A percentile compares a stretch with the other conserved stretches of the same genome.
These are phyloP conservation scores for Oryzias sinensis DNA, from an alignment of 2,797 vertebrate species.

Conservation along the genomic window DNA sequence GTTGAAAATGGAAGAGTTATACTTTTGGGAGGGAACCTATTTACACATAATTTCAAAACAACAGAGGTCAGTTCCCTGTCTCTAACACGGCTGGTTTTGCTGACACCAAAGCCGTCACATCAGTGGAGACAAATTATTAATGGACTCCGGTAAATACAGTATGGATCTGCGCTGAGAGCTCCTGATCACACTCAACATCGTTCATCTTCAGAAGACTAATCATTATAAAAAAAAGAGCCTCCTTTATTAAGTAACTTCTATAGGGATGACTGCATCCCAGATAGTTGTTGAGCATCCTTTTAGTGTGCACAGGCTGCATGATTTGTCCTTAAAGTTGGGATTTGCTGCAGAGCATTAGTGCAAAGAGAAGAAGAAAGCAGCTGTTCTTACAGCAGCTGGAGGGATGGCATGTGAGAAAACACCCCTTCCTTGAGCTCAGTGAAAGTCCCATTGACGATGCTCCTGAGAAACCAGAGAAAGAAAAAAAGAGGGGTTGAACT, in stretches of 20 bases:
- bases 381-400: slow-evolving; percentile 94
- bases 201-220: slow-evolving; percentile 20
- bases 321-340: neutral
- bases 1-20: too few species aligned
- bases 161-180: slow-evolving; percentile 4
- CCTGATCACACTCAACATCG: slow-evolving; percentile 4
- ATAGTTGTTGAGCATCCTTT: neutral
- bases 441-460: slow-evolving; percentile 96
- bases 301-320: neutral
- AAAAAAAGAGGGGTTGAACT: neutral
- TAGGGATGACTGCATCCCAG: neutral
- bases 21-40: too few species aligned
- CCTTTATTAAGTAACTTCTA: slow-evolving; percentile 8
- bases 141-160: slow-evolving; percentile 15
- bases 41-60: too few species aligned
- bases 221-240: slow-evolving; percentile 9
- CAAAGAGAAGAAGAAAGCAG: neutral
- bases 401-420: slow-evolving; percentile 92
- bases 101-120: slow-evolving; percentile 24
- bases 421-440: slow-evolving; percentile 93
- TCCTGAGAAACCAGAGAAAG: slow-evolving; percentile 75
- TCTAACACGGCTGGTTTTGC: slow-evolving; percentile 49
- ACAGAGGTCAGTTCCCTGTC: slow-evolving; percentile 1
- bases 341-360: neutral
- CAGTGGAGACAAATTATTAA: slow-evolving; percentile 20